Evolutionary conservation across 2,113 vertebrate species (phyloP).

Genomic region (Cettia cetti): DNA sequence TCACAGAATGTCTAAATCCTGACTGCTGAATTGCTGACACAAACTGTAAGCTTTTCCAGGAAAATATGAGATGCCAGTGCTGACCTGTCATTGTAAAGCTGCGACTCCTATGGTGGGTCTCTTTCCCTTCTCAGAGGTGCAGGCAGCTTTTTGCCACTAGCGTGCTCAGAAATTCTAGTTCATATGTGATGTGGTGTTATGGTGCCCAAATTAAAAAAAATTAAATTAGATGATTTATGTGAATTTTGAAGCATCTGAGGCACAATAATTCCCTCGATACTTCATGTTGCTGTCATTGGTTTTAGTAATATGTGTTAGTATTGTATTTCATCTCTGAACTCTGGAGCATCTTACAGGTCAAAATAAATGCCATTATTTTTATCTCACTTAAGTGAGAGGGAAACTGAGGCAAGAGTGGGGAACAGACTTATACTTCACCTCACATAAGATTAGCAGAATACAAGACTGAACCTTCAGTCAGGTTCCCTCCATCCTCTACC

Average conservation of each 20-base stretch:
- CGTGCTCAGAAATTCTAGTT: background rate
- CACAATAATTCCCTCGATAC: background rate
- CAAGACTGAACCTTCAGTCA: background rate
- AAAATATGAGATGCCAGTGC: background rate
- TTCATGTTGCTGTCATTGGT: background rate
- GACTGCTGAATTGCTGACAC: slow-evolving; percentile 12
- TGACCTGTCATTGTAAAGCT: background rate
- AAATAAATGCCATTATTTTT: background rate
- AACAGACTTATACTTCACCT: background rate
- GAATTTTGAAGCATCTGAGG: background rate
- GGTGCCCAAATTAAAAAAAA: background rate
- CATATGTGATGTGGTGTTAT: background rate
- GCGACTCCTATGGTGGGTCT: background rate
- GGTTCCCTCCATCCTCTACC: background rate
- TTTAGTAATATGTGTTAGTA: background rate
- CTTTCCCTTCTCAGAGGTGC: background rate
- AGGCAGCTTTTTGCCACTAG: background rate
- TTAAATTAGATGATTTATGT: fast-evolving
- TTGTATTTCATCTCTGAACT: background rate
- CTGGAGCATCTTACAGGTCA: background rate
- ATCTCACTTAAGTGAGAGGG: background rate
- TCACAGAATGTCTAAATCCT: background rate
- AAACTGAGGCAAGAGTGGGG: background rate
- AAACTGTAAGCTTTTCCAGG: background rate
- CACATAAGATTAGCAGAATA: background rate